A percentile compares a stretch with the other conserved stretches of the same genome.
Evolutionary conservation across 2,888 invertebrate genomes (phyloP).

Genomic region (Amiota communis): DNA sequence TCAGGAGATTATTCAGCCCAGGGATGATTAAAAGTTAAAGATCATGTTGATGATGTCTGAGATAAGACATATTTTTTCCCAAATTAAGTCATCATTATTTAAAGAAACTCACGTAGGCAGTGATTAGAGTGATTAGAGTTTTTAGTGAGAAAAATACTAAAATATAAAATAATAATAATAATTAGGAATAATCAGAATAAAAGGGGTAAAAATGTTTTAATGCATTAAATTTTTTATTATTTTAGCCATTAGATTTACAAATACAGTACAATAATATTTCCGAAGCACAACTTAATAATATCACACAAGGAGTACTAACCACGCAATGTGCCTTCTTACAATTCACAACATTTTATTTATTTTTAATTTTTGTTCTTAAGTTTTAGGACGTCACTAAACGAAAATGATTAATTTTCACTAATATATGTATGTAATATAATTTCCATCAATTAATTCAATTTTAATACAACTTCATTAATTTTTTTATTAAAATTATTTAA

Average conservation of each 20-base stretch:
- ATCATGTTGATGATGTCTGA: neutral
- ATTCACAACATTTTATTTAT: constrained; percentile 31
- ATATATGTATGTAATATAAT: constrained; percentile 31
- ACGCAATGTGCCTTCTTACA: constrained; percentile 50
- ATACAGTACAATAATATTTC: constrained; percentile 49
- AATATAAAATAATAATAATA: neutral
- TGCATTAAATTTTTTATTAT: constrained; percentile 14
- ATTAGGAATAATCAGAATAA: too few species aligned
- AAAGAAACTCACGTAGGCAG: neutral
- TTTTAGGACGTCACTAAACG: too few species aligned
- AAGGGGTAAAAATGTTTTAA: constrained; percentile 1
- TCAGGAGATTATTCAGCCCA: too few species aligned
- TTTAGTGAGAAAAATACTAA: neutral
- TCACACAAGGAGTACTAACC: constrained; percentile 70
- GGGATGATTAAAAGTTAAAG: neutral
- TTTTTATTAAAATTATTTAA: constrained; percentile 32
- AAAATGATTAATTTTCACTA: constrained; percentile 19
- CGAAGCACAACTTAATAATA: constrained; percentile 70
- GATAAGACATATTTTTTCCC: neutral
- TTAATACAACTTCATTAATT: constrained; percentile 42
- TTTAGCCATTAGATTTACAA: constrained; percentile 17
- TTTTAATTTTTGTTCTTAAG: too few species aligned
- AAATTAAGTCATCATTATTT: neutral
- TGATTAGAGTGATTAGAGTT: too few species aligned
- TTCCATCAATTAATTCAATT: constrained; percentile 32